Evolutionary conservation across 2,888 invertebrate species (phyloP), one percentile per base, ranked within the genome.

Genomic region (Barypeithes pellucidus): DNA sequence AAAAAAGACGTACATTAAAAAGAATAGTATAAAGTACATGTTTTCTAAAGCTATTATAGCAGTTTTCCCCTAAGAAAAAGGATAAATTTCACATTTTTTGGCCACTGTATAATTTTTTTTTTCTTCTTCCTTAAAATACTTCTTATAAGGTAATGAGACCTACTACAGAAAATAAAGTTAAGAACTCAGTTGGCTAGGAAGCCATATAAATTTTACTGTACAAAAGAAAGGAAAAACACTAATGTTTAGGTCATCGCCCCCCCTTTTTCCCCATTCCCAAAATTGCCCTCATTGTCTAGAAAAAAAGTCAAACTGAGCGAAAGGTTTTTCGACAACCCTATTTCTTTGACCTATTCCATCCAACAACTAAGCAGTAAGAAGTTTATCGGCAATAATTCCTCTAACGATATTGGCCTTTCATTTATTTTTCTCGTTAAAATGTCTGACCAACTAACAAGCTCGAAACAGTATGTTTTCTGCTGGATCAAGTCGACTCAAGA

Each of bases 381-480:
- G 57, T 68, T 73, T 73, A 73, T 68, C 68, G 68, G 62, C 68
- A 68, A 63, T 68, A 73, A 73, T 67, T 73, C 59, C 68, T 47
- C 24, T 72, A 72, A 72, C 72, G 61, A 61, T 33, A 72, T 67
- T 72, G 73, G 63, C 18, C 39, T 69, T 69, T 73, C 73, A 66
- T 69, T 69, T 73, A 73, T 73, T 73, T 73, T 73, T 69, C 73
- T 73, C 73, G 69, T 73, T 69, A 69, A 73, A 66, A 62, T 67
- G 54, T 73, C 59, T 68, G 45, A 57, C 59, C 59, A 60, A 66
- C 68, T 73, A 73, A 73, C 73, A 73, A 73, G 69, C 45, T 45
- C 54, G 68, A 47, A 67, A 62, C 65, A 63, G 72, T 60, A 39
- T 43, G 54, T 73, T 73, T 73, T 73, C 59, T 59, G 47, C 63